Evolutionary conservation across 2,113 vertebrate species (phyloP), one percentile per base, ranked within the genome.

Genomic region (Trichechus manatus): DNA sequence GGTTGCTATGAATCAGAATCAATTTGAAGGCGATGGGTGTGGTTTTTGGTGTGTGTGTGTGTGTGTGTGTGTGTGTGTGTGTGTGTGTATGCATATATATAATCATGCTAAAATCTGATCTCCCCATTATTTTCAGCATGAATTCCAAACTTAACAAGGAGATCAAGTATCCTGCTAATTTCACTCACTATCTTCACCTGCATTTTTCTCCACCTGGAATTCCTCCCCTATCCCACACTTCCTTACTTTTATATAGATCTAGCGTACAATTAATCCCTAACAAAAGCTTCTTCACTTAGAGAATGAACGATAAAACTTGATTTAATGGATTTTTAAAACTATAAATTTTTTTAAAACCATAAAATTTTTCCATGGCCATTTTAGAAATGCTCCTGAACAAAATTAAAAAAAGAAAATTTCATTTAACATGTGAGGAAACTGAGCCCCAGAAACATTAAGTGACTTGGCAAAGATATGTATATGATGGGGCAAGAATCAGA

Each of bases 391-490:
- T 33, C 15, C 42, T 39, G 4, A 39, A 19, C 5, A 53, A 3
- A 44, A 64, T 9, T 10, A 64, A 56, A 78, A 27, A 39, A 74
- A 87, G 20, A n/a, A 39, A 36, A 93, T 7, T 72, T 81, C 25
- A n/a, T 33, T 63, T 90, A 84, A 50, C 13, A 93, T 39, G 31
- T 50, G 33, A 68, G 80, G 9, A 94, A 95, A 92, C 31, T 72
- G 44, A 61, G 4, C 7, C 68, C 89, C 6, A 36, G 29, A 89
- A 85, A 93, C 6, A 44, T 36, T 79, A 74, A 74, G 42, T 59
- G 6, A 0, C 13, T 91, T 85, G 44, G 42, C 44, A 72, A 91
- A 31, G 70, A 74, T 72, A 72, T 23, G 5, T 6, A 59, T 64
- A 9, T 9, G 33, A 11, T 86, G 10, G 29, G 91, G 42, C 5